A percentile compares a stretch with the other conserved stretches of the same genome.
phyloP scores from a whole-genome alignment of 2,888 invertebrate species.

The Xylota sylvarum region DNA sequence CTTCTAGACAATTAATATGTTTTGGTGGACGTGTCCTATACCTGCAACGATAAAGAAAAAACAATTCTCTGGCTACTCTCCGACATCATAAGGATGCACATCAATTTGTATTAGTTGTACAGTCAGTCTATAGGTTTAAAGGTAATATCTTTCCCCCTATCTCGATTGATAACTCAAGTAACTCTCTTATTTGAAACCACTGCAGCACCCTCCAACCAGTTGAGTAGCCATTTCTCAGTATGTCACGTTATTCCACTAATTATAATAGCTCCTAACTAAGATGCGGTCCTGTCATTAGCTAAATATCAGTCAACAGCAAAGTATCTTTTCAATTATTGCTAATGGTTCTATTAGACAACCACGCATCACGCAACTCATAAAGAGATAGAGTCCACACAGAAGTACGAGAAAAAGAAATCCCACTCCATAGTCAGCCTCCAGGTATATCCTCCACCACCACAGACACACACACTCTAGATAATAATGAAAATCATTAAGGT shows the following conservation, averaged over 20 bases:
- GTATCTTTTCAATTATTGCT: slow-evolving; percentile 68
- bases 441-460: slow-evolving; percentile 23
- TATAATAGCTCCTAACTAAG: slow-evolving; percentile 21
- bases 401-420: slow-evolving; percentile 37
- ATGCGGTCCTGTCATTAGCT: slow-evolving; percentile 51
- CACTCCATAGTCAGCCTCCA: slow-evolving; percentile 39
- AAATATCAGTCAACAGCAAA: slow-evolving; percentile 64
- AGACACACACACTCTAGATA: slow-evolving; percentile 24
- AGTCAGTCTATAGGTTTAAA: too few species aligned
- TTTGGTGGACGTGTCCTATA: too few species aligned
- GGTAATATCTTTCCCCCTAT: too few species aligned
- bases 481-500: slow-evolving; percentile 74
- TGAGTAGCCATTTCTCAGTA: background rate
- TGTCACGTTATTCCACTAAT: slow-evolving; percentile 47
- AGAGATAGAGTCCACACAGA: slow-evolving; percentile 19
- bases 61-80: too few species aligned
- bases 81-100: too few species aligned
- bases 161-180: too few species aligned
- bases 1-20: too few species aligned
- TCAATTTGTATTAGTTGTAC: too few species aligned
- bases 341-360: slow-evolving; percentile 66
- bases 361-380: slow-evolving; percentile 66
- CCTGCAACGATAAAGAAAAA: too few species aligned
- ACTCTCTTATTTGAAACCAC: too few species aligned
- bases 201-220: background rate